Conservation (phyloP, 2,113 vertebrate species). For the Corythaixoides concolor region DNA sequence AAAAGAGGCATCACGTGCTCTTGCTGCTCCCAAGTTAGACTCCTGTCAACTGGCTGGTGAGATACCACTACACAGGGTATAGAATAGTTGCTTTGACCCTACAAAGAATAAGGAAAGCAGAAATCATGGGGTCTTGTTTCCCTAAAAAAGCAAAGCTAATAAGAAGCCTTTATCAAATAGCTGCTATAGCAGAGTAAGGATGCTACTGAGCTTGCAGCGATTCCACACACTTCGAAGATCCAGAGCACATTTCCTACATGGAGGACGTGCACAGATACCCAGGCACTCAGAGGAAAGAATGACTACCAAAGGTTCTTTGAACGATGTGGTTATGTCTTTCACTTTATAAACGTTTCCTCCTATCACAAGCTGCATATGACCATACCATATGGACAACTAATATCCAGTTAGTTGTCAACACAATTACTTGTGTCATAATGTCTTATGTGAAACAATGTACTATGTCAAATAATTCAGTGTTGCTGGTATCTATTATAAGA, state of each 20-base stretch:
- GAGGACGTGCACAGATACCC: background rate
- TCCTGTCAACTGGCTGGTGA: background rate
- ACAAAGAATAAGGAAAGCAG: background rate
- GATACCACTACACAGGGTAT: background rate
- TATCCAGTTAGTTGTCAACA: background rate
- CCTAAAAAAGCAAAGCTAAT: background rate
- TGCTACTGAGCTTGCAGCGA: background rate
- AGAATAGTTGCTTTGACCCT: background rate
- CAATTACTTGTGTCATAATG: background rate
- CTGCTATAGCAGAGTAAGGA: background rate
- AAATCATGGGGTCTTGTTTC: background rate
- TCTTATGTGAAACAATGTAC: background rate
- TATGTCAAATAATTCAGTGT: background rate
- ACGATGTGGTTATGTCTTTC: background rate
- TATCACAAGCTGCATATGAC: background rate
- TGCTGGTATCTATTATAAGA: background rate
- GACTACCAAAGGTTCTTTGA: background rate
- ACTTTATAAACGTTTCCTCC: background rate
- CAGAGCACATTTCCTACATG: background rate
- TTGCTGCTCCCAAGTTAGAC: background rate
- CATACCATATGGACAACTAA: background rate
- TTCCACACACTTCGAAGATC: background rate
- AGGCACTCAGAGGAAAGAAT: background rate
- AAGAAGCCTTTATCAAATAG: background rate
- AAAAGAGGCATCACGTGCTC: background rate